phyloP scores from a whole-genome alignment of 2,888 invertebrate species.

The Galerucella calmariensis region DNA sequence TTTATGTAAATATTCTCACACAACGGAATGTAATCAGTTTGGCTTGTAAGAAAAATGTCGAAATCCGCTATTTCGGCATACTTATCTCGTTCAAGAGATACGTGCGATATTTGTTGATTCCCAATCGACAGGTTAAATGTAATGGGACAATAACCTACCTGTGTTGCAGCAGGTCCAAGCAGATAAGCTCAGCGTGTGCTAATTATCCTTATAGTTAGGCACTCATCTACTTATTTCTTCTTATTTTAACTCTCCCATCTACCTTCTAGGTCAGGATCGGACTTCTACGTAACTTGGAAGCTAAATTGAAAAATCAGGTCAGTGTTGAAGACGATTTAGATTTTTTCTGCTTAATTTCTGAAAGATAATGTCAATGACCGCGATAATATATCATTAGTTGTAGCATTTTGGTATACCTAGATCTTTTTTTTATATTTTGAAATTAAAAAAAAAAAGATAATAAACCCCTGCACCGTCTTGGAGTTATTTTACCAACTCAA shows the following conservation, averaged over 20 bases:
- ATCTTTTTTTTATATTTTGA: too few relatives aligned
- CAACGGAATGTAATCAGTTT: neutral
- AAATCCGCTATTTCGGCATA: neutral
- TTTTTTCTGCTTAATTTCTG: too few relatives aligned
- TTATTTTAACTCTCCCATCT: neutral
- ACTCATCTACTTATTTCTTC: slow-evolving; percentile 15
- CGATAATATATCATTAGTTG: too few relatives aligned
- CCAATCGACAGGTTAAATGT: slow-evolving; percentile 40
- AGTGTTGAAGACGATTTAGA: too few relatives aligned
- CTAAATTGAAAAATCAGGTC: neutral
- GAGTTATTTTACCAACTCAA: too few relatives aligned
- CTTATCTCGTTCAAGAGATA: slow-evolving; percentile 20
- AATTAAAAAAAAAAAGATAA: too few relatives aligned
- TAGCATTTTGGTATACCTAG: too few relatives aligned
- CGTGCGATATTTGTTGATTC: slow-evolving; percentile 31
- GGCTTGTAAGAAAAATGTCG: neutral
- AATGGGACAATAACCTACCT: slow-evolving; percentile 41
- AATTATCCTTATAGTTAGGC: slow-evolving; percentile 48
- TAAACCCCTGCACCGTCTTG: too few relatives aligned
- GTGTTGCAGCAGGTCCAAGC: slow-evolving; percentile 33
- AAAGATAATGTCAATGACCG: too few relatives aligned
- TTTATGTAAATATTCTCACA: neutral
- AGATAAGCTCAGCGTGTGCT: slow-evolving; percentile 52
- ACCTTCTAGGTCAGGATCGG: slow-evolving; percentile 1
- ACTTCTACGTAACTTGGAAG: neutral